Conservation (phyloP, 2,113 vertebrate species). For the Peromyscus californicus region DNA sequence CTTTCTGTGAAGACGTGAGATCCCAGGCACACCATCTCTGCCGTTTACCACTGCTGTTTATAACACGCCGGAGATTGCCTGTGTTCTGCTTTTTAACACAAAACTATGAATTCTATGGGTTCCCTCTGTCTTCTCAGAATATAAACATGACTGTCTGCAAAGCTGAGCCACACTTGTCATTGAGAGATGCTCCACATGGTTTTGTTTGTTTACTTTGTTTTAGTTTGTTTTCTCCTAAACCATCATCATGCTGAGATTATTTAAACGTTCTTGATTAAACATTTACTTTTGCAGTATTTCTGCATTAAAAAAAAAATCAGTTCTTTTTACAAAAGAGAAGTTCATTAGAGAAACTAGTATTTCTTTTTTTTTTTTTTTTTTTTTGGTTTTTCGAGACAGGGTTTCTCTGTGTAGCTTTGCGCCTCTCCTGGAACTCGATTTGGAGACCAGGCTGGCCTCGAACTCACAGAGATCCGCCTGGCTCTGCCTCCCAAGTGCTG, state of each 20-base stretch:
- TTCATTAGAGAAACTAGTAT: background rate
- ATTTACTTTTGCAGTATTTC: background rate
- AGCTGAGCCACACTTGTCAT: too few species aligned
- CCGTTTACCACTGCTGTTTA: accelerated
- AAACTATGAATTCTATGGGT: background rate
- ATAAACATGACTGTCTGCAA: background rate
- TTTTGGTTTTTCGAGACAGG: too few species aligned
- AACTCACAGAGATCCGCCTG: too few species aligned
- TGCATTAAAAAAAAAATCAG: background rate
- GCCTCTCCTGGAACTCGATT: too few species aligned
- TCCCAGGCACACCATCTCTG: background rate
- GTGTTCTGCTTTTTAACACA: background rate
- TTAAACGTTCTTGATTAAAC: background rate
- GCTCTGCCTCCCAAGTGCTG: too few species aligned
- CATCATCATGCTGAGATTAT: background rate
- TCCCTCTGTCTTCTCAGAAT: background rate
- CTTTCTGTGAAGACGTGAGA: accelerated
- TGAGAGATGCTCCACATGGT: background rate
- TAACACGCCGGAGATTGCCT: background rate
- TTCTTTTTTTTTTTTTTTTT: too few species aligned
- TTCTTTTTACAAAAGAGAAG: background rate
- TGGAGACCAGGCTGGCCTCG: too few species aligned
- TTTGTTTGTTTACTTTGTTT: background rate
- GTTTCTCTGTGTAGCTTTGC: too few species aligned
- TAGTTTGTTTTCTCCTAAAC: background rate